phyloP scores from a whole-genome alignment of 2,797 vertebrate species.

The Malacoraja senta region DNA sequence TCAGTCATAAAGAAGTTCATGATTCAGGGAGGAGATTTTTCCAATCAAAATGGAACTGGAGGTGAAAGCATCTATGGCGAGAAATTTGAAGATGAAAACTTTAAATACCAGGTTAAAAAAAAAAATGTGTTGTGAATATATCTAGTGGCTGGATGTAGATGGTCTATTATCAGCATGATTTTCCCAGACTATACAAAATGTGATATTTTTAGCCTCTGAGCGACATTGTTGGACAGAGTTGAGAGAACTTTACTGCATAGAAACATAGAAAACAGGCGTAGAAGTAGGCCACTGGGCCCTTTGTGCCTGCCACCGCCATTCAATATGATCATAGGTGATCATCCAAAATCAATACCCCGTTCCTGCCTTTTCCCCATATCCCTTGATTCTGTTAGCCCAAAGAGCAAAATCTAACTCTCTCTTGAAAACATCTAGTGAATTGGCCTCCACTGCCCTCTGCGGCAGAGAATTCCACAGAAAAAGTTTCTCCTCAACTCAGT shows the following conservation, averaged over 20 bases:
- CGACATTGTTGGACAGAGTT: neutral
- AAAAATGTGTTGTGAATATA: neutral
- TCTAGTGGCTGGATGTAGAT: neutral
- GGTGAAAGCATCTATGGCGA: slow-evolving; percentile 98
- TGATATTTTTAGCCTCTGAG: neutral
- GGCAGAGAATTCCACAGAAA: too few species aligned
- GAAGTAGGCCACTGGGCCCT: too few species aligned
- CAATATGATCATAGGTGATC: too few species aligned
- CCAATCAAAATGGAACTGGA: slow-evolving; percentile 90
- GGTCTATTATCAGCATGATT: neutral
- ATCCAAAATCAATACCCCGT: too few species aligned
- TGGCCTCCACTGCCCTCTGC: too few species aligned
- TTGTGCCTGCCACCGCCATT: too few species aligned
- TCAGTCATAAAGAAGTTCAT: slow-evolving; percentile 95
- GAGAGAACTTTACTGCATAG: neutral
- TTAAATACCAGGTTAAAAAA: slow-evolving; percentile 78
- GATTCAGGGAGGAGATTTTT: slow-evolving; percentile 96
- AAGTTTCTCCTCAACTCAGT: too few species aligned
- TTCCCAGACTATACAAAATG: neutral
- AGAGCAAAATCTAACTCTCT: too few species aligned
- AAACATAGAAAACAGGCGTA: too few species aligned
- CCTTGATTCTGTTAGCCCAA: too few species aligned
- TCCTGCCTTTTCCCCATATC: too few species aligned
- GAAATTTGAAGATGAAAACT: slow-evolving; percentile 98
- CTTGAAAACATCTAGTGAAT: too few species aligned